phyloP scores from a whole-genome alignment of 2,888 invertebrate genomes.

The Stegophylla sp. region DNA sequence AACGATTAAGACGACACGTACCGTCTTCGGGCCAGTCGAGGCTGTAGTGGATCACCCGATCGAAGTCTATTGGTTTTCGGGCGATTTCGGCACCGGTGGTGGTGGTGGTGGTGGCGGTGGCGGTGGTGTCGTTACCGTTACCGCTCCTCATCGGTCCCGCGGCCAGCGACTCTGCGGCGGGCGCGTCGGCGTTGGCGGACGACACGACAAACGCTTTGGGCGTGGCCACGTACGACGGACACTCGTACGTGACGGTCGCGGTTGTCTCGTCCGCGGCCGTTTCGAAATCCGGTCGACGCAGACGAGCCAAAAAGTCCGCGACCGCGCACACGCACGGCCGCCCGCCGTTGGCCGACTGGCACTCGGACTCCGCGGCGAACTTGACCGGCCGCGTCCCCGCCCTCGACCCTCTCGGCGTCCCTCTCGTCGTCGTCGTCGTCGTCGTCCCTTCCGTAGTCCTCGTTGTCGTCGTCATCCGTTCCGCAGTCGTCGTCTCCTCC shows the following conservation, averaged over 20 bases:
- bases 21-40: neutral
- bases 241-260: neutral
- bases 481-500: neutral
- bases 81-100: neutral
- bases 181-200: neutral
- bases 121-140: too few species aligned
- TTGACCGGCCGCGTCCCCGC: neutral
- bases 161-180: neutral
- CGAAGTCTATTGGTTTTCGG: neutral
- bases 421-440: neutral
- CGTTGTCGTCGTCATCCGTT: neutral
- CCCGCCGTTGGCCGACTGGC: neutral
- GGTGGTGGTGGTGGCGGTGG: too few species aligned
- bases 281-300: neutral
- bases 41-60: neutral
- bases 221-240: slow-evolving; percentile 1
- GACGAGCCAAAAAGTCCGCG: neutral
- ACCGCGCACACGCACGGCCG: neutral
- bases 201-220: slow-evolving; percentile 7
- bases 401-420: neutral
- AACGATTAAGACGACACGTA: neutral
- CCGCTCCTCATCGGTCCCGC: too few species aligned
- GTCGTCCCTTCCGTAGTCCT: too few species aligned
- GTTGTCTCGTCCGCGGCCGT: neutral
- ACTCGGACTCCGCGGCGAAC: neutral